Conservation (phyloP, 2,888 invertebrate genomes). For the Caenorhabditis sp. region DNA sequence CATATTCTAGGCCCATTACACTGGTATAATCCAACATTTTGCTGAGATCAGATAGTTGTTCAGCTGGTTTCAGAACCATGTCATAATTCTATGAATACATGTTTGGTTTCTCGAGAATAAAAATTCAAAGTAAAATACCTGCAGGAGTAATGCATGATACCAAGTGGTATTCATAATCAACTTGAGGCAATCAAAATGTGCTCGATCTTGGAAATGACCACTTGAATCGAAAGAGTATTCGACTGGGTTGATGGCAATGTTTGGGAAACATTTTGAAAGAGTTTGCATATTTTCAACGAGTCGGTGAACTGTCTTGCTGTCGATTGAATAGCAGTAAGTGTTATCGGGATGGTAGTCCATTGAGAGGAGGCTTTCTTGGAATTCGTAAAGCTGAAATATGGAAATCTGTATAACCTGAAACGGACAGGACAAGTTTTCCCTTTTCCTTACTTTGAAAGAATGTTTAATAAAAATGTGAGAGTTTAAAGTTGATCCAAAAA, state of each 20-base stretch:
- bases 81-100: conserved; percentile 25
- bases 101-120: not conserved
- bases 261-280: conserved; percentile 21
- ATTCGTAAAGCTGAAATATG: conserved; percentile 24
- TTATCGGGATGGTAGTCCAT: conserved; percentile 32
- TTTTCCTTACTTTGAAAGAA: too few species aligned
- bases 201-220: conserved; percentile 34
- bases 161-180: conserved; percentile 17
- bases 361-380: conserved; percentile 33
- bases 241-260: conserved; percentile 23
- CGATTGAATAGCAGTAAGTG: conserved; percentile 28
- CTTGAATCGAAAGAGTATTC: conserved; percentile 14
- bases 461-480: too few species aligned
- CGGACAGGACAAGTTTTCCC: too few species aligned
- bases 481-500: too few species aligned
- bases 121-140: conserved; percentile 8
- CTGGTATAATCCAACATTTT: conserved; percentile 30
- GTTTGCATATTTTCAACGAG: conserved; percentile 14
- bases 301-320: conserved; percentile 17
- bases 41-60: conserved; percentile 30
- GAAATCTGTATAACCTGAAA: too few species aligned
- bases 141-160: conserved; percentile 27
- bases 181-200: conserved; percentile 34
- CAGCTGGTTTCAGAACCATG: conserved; percentile 22
- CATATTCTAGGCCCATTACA: conserved; percentile 34